Evolutionary conservation across 2,797 vertebrate genomes (phyloP).

Genomic region (Cynopterus sphinx): DNA sequence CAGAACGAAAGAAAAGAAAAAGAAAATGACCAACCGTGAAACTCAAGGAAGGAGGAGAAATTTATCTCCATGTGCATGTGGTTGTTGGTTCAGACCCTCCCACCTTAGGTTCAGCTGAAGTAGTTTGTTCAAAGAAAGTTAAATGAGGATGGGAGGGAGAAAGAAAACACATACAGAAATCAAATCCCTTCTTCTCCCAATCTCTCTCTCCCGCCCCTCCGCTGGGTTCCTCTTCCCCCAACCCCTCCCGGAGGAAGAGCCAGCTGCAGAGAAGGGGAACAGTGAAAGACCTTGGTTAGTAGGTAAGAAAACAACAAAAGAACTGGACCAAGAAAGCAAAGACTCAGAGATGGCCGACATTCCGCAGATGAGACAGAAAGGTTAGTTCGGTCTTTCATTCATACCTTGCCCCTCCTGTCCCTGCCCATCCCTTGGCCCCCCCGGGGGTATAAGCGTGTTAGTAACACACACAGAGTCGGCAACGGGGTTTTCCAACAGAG

Average conservation of each 20-base stretch:
- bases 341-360: constrained; percentile 91
- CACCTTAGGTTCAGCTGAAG: constrained; percentile 34
- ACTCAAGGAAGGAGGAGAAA: constrained; percentile 86
- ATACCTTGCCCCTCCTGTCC: constrained; percentile 73
- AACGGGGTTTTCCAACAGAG: constrained; percentile 79
- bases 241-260: constrained; percentile 19
- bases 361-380: constrained; percentile 91
- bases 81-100: constrained; percentile 74
- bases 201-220: background rate
- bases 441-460: constrained; percentile 82
- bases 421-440: constrained; percentile 66
- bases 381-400: constrained; percentile 88
- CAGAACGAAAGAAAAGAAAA: constrained; percentile 86
- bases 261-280: constrained; percentile 72
- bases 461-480: constrained; percentile 83
- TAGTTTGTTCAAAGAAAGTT: constrained; percentile 61
- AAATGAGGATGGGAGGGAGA: constrained; percentile 60
- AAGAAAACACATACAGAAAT: constrained; percentile 57
- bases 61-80: constrained; percentile 45
- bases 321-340: constrained; percentile 86
- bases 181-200: constrained; percentile 50
- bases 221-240: constrained; percentile 10
- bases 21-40: constrained; percentile 92
- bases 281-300: constrained; percentile 89
- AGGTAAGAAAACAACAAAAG: constrained; percentile 81